Base-by-base conservation (phyloP, 1,140 invertebrate species). In the Lepidurus couesii region DNA sequence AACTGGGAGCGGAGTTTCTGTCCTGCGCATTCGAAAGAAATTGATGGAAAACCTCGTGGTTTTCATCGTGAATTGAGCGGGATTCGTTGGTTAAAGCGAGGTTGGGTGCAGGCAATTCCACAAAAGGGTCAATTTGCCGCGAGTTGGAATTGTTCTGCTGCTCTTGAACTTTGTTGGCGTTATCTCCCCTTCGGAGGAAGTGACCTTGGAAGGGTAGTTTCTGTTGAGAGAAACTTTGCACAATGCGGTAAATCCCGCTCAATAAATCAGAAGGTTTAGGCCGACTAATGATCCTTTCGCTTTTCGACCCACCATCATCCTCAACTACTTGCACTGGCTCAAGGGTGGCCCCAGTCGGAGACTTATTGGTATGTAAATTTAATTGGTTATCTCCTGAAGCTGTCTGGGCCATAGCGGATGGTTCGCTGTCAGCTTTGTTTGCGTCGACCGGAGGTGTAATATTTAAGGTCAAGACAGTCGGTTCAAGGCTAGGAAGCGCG, bases 161-260 rank as follows among this genome's bases (percentile, higher is more conserved):
- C 16, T 21, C 53, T 16, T 65, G 16, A 7, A 65, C 13, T 34
- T 34, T 34, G 13, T 13, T 9, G 21, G 53, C 16, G 13, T 65
- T 65, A 4, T 65, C 53, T 9, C 53, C 13, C 53, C 53, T 13
- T 9, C 53, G 53, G 16, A 65, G 21, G 53, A 65, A 65, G 7
- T 65, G 53, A 7, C 53, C 53, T 65, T 65, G 53, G 21, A 65
- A 65, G 13, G 53, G 53, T 65, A 65, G 21, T 65, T 21, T 65
- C 53, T 65, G 53, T 65, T 65, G 53, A 16, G 53, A 65, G 53
- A 65, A 65, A 65, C 53, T 65, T 65, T 65, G 53, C 6, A 65
- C 53, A 16, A 65, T 65, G 13, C 53, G 53, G 53, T 65, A 65
- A 21, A 65, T 65, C 53, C 53, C 53, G 53, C 53, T 65, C 13